Conservation (phyloP, 1,140 invertebrate species). For the Atta colombica region DNA sequence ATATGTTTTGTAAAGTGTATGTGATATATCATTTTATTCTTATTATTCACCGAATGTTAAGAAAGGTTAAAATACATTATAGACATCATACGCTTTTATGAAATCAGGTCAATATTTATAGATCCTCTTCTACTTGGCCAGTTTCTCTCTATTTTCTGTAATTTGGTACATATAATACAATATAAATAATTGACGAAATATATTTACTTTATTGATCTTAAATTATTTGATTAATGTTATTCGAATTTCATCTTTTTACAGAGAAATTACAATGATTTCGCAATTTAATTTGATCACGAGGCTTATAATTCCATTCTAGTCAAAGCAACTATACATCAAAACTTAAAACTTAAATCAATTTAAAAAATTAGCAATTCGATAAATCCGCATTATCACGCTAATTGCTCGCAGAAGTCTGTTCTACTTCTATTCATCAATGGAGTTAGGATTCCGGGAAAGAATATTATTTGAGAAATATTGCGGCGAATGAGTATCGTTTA, state of each 20-base stretch:
- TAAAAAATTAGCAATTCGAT: neutral
- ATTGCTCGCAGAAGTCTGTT: neutral
- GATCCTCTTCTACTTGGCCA: neutral
- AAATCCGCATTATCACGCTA: neutral
- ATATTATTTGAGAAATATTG: neutral
- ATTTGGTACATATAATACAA: conserved; percentile 8
- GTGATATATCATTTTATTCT: too few relatives aligned
- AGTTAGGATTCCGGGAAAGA: neutral
- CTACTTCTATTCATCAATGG: neutral
- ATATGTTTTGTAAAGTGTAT: too few relatives aligned
- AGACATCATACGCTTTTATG: too few relatives aligned
- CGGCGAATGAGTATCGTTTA: neutral
- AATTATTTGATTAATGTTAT: neutral
- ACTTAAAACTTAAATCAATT: neutral
- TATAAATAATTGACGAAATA: neutral
- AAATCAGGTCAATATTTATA: too few relatives aligned
- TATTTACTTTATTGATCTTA: neutral
- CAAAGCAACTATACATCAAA: neutral
- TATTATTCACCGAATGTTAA: too few relatives aligned
- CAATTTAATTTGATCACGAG: neutral
- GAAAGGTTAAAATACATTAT: too few relatives aligned
- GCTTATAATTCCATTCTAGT: neutral
- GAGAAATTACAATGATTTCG: neutral
- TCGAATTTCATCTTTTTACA: neutral
- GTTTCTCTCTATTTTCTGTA: neutral